phyloP scores from a whole-genome alignment of 2,888 invertebrate genomes.

The Adelognathus sp. region DNA sequence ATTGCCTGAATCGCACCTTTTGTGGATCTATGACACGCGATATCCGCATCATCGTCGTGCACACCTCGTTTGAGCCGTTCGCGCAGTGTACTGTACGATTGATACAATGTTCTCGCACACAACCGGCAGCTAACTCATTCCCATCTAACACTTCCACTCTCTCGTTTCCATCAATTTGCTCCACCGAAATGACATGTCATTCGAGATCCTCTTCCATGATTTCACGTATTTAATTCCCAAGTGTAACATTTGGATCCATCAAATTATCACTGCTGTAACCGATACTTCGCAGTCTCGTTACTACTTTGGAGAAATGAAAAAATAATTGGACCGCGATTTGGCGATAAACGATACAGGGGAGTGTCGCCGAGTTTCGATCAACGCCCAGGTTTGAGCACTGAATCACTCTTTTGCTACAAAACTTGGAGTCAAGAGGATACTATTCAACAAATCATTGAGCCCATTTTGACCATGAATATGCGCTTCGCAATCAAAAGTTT shows the following conservation, averaged over 20 bases:
- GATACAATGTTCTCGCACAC: conserved; percentile 41
- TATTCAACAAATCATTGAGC: too few relatives aligned
- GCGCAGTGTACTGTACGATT: conserved; percentile 54
- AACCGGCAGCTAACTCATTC: conserved; percentile 33
- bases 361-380: too few relatives aligned
- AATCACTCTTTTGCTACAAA: too few relatives aligned
- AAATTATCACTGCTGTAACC: conserved; percentile 37
- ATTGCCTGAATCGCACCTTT: conserved; percentile 65
- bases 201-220: conserved; percentile 28
- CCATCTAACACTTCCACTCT: conserved; percentile 38
- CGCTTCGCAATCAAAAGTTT: too few relatives aligned
- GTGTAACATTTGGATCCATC: conserved; percentile 53
- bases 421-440: too few relatives aligned
- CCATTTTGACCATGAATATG: too few relatives aligned
- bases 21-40: conserved; percentile 78
- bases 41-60: conserved; percentile 77
- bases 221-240: conserved; percentile 44
- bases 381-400: too few relatives aligned
- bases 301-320: conserved; percentile 42
- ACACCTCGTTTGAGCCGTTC: conserved; percentile 71
- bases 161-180: conserved; percentile 53
- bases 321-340: conserved; percentile 17
- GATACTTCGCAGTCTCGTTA: conserved; percentile 45
- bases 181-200: conserved; percentile 24
- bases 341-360: background rate